A percentile compares a stretch with the other conserved stretches of the same genome.
These are phyloP conservation scores for Xenopus borealis DNA, from an alignment of 2,113 vertebrate genomes.

Conservation along the genomic window DNA sequence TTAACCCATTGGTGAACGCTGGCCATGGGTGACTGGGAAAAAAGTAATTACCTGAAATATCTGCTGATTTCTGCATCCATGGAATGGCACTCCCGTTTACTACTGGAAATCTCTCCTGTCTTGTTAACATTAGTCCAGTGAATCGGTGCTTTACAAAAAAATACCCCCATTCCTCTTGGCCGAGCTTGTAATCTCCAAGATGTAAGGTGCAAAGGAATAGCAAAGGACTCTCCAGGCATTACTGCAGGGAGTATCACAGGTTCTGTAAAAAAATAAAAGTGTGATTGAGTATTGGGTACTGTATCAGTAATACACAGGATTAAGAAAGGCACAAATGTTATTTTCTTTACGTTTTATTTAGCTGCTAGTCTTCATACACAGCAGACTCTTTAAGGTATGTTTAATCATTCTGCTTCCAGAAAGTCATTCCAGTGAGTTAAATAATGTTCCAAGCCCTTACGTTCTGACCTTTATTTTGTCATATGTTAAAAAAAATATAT, in stretches of 20 bases:
- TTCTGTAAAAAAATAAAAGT: slow-evolving; percentile 63
- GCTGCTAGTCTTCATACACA: too few species aligned
- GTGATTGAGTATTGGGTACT: too few species aligned
- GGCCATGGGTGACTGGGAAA: too few species aligned
- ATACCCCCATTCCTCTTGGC: slow-evolving; percentile 86
- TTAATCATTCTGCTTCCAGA: too few species aligned
- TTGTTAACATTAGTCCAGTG: slow-evolving; percentile 94
- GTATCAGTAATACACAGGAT: neutral
- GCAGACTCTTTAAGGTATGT: too few species aligned
- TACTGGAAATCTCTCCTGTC: slow-evolving; percentile 81
- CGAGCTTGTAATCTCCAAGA: slow-evolving; percentile 93
- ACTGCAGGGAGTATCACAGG: slow-evolving; percentile 90
- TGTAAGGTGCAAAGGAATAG: slow-evolving; percentile 89
- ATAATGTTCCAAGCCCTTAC: too few species aligned
- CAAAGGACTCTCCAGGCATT: slow-evolving; percentile 84
- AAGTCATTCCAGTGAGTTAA: too few species aligned
- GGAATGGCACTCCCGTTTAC: slow-evolving; percentile 89
- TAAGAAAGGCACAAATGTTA: neutral
- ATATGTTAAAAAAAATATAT: too few species aligned
- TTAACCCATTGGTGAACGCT: too few species aligned
- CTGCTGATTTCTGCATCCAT: slow-evolving; percentile 84
- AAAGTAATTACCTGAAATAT: slow-evolving; percentile 80
- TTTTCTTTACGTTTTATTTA: too few species aligned
- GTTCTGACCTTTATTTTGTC: too few species aligned
- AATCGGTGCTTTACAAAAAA: slow-evolving; percentile 94